Conservation (phyloP, 2,113 vertebrate species). For the Sula dactylatra region DNA sequence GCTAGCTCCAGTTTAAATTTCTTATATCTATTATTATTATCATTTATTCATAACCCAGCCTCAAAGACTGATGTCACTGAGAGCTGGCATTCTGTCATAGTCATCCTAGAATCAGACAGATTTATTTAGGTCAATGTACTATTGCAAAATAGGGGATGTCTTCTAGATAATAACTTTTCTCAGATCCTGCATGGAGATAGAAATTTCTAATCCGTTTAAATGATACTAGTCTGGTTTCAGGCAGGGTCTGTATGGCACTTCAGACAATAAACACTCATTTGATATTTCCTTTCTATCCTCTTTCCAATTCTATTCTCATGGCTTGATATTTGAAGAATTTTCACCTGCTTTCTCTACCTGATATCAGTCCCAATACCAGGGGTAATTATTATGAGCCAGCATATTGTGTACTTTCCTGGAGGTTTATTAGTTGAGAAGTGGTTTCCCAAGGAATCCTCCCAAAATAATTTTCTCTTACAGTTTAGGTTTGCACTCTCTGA, state of each 20-base stretch:
- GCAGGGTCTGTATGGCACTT: background rate
- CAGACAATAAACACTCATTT: background rate
- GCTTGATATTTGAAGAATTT: background rate
- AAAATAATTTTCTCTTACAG: background rate
- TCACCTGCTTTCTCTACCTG: background rate
- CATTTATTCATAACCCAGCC: background rate
- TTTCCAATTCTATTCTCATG: background rate
- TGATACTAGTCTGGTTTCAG: background rate
- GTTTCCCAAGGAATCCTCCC: background rate
- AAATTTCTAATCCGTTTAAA: constrained; percentile 15
- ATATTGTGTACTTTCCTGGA: background rate
- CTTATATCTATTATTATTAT: background rate
- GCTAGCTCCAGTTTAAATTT: background rate
- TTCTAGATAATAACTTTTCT: background rate
- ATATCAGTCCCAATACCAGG: background rate
- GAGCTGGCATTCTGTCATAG: background rate
- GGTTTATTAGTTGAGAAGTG: background rate
- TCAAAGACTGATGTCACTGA: background rate
- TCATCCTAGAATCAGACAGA: background rate
- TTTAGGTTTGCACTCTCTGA: background rate
- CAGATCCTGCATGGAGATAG: background rate
- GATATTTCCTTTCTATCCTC: background rate
- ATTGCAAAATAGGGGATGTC: background rate
- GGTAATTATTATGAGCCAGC: background rate
- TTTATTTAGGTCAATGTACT: constrained; percentile 2